Conservation (phyloP, 2,888 invertebrate genomes). For the Ophonus ardosiacus region DNA sequence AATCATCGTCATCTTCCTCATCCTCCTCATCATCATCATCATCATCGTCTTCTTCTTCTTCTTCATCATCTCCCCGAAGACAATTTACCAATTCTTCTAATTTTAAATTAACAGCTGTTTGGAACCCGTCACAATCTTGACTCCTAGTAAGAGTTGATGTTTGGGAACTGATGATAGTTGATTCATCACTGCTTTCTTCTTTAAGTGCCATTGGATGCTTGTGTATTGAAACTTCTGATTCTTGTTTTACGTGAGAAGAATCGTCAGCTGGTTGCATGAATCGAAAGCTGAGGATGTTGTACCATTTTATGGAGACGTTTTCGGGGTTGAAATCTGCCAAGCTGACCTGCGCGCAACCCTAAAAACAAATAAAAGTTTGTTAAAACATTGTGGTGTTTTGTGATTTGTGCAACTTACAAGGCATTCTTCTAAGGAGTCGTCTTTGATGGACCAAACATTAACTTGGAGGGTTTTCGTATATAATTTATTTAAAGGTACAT, state of each 20-base stretch:
- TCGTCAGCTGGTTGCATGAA: slow-evolving; percentile 81
- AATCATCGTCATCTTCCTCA: slow-evolving; percentile 75
- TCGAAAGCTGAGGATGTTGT: slow-evolving; percentile 93
- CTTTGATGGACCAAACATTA: slow-evolving; percentile 87
- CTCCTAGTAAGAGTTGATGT: slow-evolving; percentile 96
- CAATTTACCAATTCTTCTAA: slow-evolving; percentile 78
- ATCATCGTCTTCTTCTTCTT: slow-evolving; percentile 73
- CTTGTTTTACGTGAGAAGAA: slow-evolving; percentile 76
- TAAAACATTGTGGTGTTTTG: neutral
- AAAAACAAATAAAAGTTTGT: neutral
- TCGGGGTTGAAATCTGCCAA: slow-evolving; percentile 95
- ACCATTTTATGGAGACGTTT: slow-evolving; percentile 91
- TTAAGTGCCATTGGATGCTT: slow-evolving; percentile 77
- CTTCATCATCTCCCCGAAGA: slow-evolving; percentile 72
- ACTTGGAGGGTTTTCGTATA: slow-evolving; percentile 94
- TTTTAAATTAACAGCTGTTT: slow-evolving; percentile 77
- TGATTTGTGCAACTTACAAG: slow-evolving; percentile 81
- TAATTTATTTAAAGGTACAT: slow-evolving; percentile 86
- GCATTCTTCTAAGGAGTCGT: slow-evolving; percentile 86
- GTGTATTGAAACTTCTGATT: slow-evolving; percentile 76
- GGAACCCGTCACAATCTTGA: slow-evolving; percentile 80
- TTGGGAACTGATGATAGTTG: slow-evolving; percentile 97
- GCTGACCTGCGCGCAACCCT: slow-evolving; percentile 96
- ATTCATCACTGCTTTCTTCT: slow-evolving; percentile 97
- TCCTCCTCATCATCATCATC: slow-evolving; percentile 76